phyloP scores from a whole-genome alignment of 2,888 invertebrate species.

The Tenthredo scrophulariae region DNA sequence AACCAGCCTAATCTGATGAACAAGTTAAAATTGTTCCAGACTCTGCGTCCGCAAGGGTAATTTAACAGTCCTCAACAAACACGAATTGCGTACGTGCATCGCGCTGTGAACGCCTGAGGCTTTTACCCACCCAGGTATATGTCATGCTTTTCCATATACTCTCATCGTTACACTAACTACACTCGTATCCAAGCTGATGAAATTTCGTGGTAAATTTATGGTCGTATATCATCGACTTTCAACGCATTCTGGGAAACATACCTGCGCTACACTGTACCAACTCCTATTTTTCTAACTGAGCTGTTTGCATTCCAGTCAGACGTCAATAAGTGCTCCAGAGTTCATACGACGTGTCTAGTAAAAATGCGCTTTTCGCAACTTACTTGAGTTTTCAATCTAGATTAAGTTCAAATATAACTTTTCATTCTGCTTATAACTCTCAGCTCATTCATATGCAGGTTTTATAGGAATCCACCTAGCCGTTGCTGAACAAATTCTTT shows the following conservation, averaged over 20 bases:
- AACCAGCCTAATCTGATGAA: conserved; percentile 9
- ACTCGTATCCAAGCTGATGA: neutral
- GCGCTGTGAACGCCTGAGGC: neutral
- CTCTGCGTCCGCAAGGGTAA: neutral
- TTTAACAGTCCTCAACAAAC: conserved; percentile 26
- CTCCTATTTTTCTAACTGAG: neutral
- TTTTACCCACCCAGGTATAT: neutral
- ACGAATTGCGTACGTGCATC: conserved; percentile 4
- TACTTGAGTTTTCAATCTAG: neutral
- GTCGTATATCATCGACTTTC: neutral
- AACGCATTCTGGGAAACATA: conserved; percentile 34
- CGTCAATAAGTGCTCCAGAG: neutral
- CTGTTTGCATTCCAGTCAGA: neutral
- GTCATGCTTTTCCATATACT: conserved; percentile 4
- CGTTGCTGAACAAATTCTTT: too few species aligned
- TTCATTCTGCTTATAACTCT: neutral
- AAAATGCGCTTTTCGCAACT: neutral
- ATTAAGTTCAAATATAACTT: neutral
- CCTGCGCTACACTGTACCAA: neutral
- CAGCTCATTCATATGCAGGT: neutral
- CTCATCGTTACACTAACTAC: conserved; percentile 2
- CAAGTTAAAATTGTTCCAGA: conserved; percentile 10
- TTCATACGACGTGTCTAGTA: neutral
- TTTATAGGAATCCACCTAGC: neutral
- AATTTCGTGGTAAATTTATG: conserved; percentile 29